These are phyloP conservation scores for Tadarida brasiliensis DNA, from an alignment of 2,797 vertebrate genomes.

Conservation along the genomic window DNA sequence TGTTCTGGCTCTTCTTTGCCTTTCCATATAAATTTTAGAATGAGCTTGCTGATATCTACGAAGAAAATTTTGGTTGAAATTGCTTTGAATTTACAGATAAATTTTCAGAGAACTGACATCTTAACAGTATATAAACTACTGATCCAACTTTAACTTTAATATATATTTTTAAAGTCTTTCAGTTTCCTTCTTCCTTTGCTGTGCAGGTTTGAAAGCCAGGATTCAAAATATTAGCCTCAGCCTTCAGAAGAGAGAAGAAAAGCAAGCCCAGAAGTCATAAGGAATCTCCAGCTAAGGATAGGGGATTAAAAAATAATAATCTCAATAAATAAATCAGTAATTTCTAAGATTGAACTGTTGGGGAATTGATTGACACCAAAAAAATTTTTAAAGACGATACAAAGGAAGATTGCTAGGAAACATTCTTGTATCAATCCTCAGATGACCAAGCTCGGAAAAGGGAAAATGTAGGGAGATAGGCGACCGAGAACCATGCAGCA, in stretches of 20 bases:
- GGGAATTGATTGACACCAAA: background rate
- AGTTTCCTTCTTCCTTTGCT: background rate
- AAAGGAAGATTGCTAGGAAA: background rate
- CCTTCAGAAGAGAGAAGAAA: background rate
- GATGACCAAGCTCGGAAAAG: background rate
- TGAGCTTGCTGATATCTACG: background rate
- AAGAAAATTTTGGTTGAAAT: background rate
- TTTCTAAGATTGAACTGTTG: background rate
- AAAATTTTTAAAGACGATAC: background rate
- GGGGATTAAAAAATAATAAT: constrained; percentile 16
- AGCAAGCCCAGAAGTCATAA: background rate
- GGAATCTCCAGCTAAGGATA: background rate
- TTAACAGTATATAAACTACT: background rate
- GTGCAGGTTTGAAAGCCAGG: background rate
- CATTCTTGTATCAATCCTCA: background rate
- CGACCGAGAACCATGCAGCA: background rate
- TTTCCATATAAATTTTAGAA: background rate
- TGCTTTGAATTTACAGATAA: background rate
- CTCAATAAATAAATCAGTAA: background rate
- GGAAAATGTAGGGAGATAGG: background rate
- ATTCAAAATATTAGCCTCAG: background rate
- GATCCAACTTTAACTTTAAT: background rate
- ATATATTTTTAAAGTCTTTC: background rate
- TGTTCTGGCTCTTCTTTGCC: background rate
- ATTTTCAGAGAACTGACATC: background rate